Percentiles rank a stretch among this genome's conserved stretches.
Conservation (phyloP, 2,113 vertebrate genomes). For the Tympanuchus pallidicinctus region DNA sequence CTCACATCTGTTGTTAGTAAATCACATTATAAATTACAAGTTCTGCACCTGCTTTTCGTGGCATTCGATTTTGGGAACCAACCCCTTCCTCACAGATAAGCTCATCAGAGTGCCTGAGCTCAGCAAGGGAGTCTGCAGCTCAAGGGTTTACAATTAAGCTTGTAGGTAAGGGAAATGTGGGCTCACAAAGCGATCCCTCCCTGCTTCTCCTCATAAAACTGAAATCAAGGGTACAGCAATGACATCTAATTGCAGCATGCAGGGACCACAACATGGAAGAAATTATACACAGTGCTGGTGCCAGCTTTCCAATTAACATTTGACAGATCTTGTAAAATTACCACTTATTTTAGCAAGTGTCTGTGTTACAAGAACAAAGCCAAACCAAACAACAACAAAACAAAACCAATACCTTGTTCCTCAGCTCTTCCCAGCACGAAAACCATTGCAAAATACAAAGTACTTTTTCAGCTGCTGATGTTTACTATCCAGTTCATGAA, state of each 20-base stretch:
- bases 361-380: not conserved
- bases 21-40: not conserved
- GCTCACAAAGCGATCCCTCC: not conserved
- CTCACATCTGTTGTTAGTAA: not conserved
- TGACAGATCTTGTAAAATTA: not conserved
- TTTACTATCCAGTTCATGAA: not conserved
- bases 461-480: not conserved
- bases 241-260: not conserved
- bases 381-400: not conserved
- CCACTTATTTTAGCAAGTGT: not conserved
- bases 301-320: not conserved
- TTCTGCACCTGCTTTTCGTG: not conserved
- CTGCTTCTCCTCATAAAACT: not conserved
- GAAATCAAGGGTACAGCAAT: not conserved
- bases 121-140: not conserved
- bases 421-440: not conserved
- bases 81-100: not conserved
- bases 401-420: rapidly evolving
- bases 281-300: not conserved
- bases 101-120: not conserved
- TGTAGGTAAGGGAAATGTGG: not conserved
- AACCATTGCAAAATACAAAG: not conserved
- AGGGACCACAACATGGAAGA: not conserved
- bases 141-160: not conserved
- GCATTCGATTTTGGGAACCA: not conserved